Conservation (phyloP, 2,113 vertebrate species). For the Toxostoma redivivum region DNA sequence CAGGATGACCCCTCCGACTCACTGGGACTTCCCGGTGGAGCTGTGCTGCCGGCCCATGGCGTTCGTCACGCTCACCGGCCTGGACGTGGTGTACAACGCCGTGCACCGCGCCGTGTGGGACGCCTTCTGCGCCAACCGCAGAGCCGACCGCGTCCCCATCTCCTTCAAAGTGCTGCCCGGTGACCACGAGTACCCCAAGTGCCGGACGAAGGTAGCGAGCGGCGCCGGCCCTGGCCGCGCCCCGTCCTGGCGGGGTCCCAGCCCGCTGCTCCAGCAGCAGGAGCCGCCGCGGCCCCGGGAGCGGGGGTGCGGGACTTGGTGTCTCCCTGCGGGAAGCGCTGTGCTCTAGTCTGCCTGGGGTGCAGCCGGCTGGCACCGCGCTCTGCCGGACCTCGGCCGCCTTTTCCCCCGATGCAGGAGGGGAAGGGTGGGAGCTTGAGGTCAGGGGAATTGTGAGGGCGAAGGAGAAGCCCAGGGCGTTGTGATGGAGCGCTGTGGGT, state of each 20-base stretch:
- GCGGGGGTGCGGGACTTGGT: rapidly evolving
- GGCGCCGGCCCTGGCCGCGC: background rate
- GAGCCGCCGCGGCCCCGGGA: background rate
- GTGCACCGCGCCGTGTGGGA: constrained; percentile 97
- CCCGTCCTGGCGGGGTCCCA: background rate
- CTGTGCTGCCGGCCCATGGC: constrained; percentile 97
- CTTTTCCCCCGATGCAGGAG: rapidly evolving
- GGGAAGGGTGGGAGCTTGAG: background rate
- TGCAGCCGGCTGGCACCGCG: background rate
- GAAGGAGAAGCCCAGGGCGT: background rate
- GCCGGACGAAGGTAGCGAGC: constrained; percentile 89
- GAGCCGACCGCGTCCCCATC: constrained; percentile 94
- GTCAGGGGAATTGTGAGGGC: background rate
- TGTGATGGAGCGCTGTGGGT: no score
- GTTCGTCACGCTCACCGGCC: constrained; percentile 91
- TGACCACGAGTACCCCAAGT: constrained; percentile 97
- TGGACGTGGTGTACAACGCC: constrained; percentile 95
- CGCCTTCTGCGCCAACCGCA: constrained; percentile 93
- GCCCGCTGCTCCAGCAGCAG: background rate
- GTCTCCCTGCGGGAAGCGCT: background rate
- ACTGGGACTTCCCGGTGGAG: constrained; percentile 97
- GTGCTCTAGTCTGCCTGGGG: rapidly evolving
- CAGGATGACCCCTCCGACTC: constrained; percentile 77
- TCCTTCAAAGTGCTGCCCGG: constrained; percentile 97
- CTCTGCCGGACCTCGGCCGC: rapidly evolving